Conservation (phyloP, 2,797 vertebrate genomes). For the Odontamblyopus rebecca region DNA sequence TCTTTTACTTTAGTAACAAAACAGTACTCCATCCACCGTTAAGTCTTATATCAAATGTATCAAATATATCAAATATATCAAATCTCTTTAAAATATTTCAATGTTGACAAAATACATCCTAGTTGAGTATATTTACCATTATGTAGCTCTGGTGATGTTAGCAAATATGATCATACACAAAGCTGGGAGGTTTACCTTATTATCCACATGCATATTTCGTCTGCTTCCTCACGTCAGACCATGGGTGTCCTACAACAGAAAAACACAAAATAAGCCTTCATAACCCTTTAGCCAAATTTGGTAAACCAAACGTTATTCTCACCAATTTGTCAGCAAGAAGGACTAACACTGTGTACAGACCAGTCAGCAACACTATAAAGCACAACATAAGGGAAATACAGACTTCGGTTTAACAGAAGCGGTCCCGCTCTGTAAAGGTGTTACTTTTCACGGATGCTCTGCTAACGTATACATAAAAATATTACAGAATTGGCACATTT, state of each 20-base stretch:
- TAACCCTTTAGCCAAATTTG: neutral
- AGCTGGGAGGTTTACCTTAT: neutral
- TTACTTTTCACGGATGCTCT: conserved; percentile 34
- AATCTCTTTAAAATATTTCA: no score
- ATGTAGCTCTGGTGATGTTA: neutral
- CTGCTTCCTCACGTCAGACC: neutral
- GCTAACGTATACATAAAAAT: conserved; percentile 44
- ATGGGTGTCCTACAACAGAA: conserved; percentile 18
- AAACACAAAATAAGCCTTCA: neutral
- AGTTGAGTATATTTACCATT: no score
- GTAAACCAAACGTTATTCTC: neutral
- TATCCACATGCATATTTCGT: neutral
- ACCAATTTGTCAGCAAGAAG: conserved; percentile 21
- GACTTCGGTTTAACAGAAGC: conserved; percentile 42
- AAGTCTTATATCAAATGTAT: no score
- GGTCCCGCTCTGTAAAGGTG: conserved; percentile 19
- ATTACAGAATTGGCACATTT: conserved; percentile 26
- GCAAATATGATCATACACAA: neutral
- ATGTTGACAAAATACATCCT: no score
- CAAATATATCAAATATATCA: no score
- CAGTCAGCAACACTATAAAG: conserved; percentile 8
- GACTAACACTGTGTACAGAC: conserved; percentile 4
- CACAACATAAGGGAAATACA: conserved; percentile 26
- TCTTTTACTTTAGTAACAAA: no score
- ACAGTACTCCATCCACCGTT: no score